phyloP scores from a whole-genome alignment of 1,140 invertebrate species.

The Tenebrio molitor region DNA sequence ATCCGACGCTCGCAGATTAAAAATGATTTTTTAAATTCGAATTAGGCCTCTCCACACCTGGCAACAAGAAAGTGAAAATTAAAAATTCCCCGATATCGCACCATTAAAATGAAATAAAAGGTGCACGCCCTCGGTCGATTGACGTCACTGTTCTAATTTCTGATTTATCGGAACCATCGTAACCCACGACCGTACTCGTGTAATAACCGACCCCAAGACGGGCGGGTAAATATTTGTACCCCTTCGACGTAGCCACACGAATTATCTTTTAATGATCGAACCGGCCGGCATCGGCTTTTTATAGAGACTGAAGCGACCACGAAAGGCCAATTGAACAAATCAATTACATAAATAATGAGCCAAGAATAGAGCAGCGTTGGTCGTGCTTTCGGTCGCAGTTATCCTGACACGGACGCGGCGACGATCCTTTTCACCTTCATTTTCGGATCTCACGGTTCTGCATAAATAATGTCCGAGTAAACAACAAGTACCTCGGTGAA shows the following conservation, averaged over 20 bases:
- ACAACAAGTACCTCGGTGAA: neutral
- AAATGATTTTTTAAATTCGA: no score
- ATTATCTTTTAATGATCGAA: neutral
- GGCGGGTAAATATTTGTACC: neutral
- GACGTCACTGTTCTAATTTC: slow-evolving; percentile 13
- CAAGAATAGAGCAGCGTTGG: neutral
- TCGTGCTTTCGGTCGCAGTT: no score
- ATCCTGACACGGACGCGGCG: neutral
- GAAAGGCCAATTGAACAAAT: neutral
- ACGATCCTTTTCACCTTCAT: neutral
- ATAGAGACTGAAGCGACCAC: neutral
- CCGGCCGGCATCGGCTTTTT: neutral
- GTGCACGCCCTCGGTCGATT: neutral
- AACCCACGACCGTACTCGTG: neutral
- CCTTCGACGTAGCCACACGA: no score
- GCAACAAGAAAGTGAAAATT: neutral
- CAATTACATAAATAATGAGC: neutral
- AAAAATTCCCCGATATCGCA: neutral
- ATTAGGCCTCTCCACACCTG: no score
- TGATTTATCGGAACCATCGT: slow-evolving; percentile 13
- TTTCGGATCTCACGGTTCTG: neutral
- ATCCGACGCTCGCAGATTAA: no score
- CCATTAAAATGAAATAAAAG: slow-evolving; percentile 8
- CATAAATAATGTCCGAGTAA: neutral
- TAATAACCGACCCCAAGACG: neutral